Evolutionary conservation across 2,888 invertebrate species (phyloP), one percentile per base, ranked within the genome.

Genomic region (Dryobotodes eremita): DNA sequence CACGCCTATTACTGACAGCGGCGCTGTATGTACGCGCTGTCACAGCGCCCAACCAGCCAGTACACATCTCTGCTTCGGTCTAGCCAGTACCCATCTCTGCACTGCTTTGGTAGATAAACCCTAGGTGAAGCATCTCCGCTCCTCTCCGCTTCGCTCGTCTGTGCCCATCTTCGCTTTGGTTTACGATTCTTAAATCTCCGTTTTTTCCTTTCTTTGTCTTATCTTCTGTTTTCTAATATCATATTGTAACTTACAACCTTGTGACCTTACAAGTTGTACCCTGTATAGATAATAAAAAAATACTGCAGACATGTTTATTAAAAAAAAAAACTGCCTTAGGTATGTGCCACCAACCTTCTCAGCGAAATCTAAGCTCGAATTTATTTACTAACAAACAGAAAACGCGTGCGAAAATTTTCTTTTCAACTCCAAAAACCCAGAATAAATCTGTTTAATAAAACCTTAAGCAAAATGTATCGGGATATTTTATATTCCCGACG

Each of bases 371-470:
- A 36, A 74, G 11, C 26, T 20, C 62, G 2, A 74, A 75, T 81
- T 66, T 85, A 64, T 75, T 42, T n/a, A 74, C 59, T 53, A n/a
- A 59, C 42, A 57, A 46, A 70, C 61, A 36, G 26, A 79, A 82
- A 82, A 70, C 8, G 68, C 57, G 65, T 62, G 79, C 64, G 48
- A 76, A 85, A 36, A 79, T 71, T 59, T 79, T 74, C 86, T 76
- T 79, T 85, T 86, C 86, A 79, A 76, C 79, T 66, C 72, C 69
- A 71, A 84, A 84, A 83, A 69, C 71, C 75, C 83, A 83, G 71
- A 86, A 85, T 86, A 86, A 85, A 86, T 83, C 83, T 83, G 79
- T 65, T 86, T 76, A 75, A 64, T 77, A 83, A 79, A 83, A 88
- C 65, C 77, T 74, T 69, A 77, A 76, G 74, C 86, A 76, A 78